Evolutionary conservation across 2,797 vertebrate species (phyloP).

Genomic region (Alcedo quadribrachys): DNA sequence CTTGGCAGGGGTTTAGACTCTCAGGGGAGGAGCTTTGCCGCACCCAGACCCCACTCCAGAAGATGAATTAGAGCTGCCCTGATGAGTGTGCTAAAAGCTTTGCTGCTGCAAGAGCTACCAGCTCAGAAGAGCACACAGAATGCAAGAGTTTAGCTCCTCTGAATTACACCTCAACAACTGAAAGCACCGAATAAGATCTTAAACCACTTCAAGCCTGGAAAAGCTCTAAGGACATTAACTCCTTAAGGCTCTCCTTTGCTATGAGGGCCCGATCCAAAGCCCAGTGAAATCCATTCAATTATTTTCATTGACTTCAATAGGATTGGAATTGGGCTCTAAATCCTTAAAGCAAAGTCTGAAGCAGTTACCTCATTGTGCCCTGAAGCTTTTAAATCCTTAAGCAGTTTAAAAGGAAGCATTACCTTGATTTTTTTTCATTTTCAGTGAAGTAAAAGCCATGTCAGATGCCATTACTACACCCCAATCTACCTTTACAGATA

Average conservation of each 20-base stretch:
- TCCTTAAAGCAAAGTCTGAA: slow-evolving; percentile 20
- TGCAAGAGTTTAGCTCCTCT: background rate
- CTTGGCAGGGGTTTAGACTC: rapidly evolving
- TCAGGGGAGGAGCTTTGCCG: rapidly evolving
- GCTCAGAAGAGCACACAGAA: background rate
- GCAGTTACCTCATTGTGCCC: background rate
- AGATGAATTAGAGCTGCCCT: background rate
- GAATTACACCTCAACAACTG: background rate
- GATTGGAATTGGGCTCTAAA: slow-evolving; percentile 16
- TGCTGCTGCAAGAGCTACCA: background rate
- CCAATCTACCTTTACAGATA: background rate
- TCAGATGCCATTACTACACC: background rate
- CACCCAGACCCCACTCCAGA: background rate
- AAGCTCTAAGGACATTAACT: slow-evolving; percentile 10
- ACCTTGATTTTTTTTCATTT: background rate
- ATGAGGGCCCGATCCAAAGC: background rate
- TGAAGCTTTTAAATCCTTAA: slow-evolving; percentile 46
- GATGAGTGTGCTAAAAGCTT: background rate
- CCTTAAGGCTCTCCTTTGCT: background rate
- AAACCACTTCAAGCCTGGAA: background rate
- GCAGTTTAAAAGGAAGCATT: background rate
- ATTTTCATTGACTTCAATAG: slow-evolving; percentile 15
- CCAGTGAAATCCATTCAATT: background rate
- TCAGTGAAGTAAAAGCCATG: background rate
- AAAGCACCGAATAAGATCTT: background rate